phyloP scores from a whole-genome alignment of 2,113 vertebrate genomes.

The zebrafish (Danio rerio) region GRCz12tu NC_133182.1:25979001-25979500 shows the following conservation, averaged over 20 bases:
- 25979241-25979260: background rate
- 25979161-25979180: background rate
- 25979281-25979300: background rate
- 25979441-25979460: background rate
- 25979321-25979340: background rate
- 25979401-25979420: background rate
- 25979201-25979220: background rate
- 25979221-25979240: background rate
- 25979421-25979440: too few species aligned
- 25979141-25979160: background rate
- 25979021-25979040: too few species aligned
- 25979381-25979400: background rate
- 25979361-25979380: background rate
- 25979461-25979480: background rate
- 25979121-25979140: background rate
- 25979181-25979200: background rate
- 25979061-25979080: too few species aligned
- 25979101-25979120: background rate
- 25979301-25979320: slow-evolving; percentile 18
- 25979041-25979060: too few species aligned
- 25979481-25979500: background rate
- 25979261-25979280: background rate
- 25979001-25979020: too few species aligned
- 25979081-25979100: background rate
- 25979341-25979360: slow-evolving; percentile 2